A percentile compares a stretch with the other conserved stretches of the same genome.
phyloP scores from a whole-genome alignment of 2,888 invertebrate species.

The Oligia latruncula region DNA sequence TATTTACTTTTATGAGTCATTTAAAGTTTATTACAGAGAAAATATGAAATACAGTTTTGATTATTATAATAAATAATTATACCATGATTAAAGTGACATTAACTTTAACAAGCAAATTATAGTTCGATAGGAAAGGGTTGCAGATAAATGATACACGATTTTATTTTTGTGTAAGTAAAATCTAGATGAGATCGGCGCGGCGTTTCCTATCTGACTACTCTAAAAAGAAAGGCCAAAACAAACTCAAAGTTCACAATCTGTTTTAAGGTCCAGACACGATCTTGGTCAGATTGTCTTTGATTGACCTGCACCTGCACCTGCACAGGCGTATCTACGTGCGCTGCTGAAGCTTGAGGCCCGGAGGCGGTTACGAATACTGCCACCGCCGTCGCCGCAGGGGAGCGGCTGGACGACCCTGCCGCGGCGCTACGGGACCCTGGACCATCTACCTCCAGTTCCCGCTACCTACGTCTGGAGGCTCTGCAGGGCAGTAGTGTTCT shows the following conservation, averaged over 20 bases:
- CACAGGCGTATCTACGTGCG: too few relatives aligned
- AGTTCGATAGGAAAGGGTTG: not conserved
- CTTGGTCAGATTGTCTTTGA: not conserved
- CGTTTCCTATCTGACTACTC: not conserved
- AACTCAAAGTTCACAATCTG: not conserved
- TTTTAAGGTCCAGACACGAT: not conserved
- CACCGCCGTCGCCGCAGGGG: too few relatives aligned
- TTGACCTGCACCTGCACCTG: too few relatives aligned
- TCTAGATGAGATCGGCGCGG: not conserved
- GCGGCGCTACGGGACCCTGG: too few relatives aligned
- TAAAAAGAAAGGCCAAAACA: too few relatives aligned
- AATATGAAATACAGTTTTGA: slow-evolving; percentile 8
- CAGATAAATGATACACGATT: not conserved
- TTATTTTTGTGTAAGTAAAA: not conserved
- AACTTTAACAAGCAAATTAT: not conserved
- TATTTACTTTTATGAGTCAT: slow-evolving; percentile 13
- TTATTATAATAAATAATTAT: not conserved
- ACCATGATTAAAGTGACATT: not conserved
- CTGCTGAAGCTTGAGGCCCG: too few relatives aligned
- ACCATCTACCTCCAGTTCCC: too few relatives aligned
- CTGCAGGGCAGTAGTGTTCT: too few relatives aligned
- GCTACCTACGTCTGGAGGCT: too few relatives aligned
- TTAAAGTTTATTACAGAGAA: slow-evolving; percentile 17
- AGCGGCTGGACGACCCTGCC: too few relatives aligned
- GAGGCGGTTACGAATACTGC: too few relatives aligned